Base-by-base conservation (phyloP, 2,888 invertebrate genomes). In the Conistra vaccinii region DNA sequence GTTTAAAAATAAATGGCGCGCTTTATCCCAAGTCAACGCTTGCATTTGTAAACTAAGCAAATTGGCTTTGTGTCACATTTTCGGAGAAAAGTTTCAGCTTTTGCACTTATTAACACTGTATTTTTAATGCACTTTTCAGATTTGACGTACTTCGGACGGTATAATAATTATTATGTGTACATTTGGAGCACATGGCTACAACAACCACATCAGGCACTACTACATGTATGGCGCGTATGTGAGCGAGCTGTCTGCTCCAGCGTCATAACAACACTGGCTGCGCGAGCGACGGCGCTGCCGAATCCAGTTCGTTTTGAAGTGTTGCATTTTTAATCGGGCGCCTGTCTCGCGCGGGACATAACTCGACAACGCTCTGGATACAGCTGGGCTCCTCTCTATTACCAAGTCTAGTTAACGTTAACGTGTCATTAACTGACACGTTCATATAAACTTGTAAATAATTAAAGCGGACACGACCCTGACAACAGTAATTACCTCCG, bases 261-360 rank as follows among this genome's bases (percentile, higher is more conserved):
- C 90, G 92, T 87, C 90, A 90, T 90, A 91, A 91, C 90, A 91
- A 90, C 91, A 95, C 95, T 95, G 95, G 90, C 90, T 95, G 96
- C 96, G 96, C 96, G 92, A 94, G 95, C 95, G 96, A 92, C 95
- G 94, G 89, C 93, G 85, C 86, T 93, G 92, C 92, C 93, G 93
- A 94, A 92, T 93, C 91, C 92, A 92, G 90, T 93, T 95, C 95
- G 95, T 95, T 95, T 94, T 94, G 93, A 94, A 95, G 92, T 93
- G 91, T 90, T 96, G 95, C 95, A 96, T 96, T 95, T 96, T 96
- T 96, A 96, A 96, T 94, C 93, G 90, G 90, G 90, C 92, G 91
- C 92, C 94, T 93, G 96, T 95, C 96, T 96, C 96, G 94, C 93
- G 95, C 94, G 96, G 95, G 95, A 95, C 95, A 96, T 96, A 96